Percentiles rank a stretch among this genome's conserved stretches.
These are phyloP conservation scores for Poicephalus gulielmi DNA, from an alignment of 2,113 vertebrate genomes.

Conservation along the genomic window DNA sequence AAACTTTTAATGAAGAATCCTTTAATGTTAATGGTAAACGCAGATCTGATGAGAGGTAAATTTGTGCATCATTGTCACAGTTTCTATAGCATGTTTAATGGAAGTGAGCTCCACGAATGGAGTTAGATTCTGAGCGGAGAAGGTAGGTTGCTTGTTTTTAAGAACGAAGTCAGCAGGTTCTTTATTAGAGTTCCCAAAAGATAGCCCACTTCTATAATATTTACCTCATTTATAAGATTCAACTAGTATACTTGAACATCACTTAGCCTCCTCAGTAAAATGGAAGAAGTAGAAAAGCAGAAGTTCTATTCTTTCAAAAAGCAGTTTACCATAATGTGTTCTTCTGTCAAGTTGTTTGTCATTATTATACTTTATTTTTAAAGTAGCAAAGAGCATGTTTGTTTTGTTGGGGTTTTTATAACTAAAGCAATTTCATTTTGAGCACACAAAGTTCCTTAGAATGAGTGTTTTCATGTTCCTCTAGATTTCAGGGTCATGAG, in stretches of 20 bases:
- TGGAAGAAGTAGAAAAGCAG: not conserved
- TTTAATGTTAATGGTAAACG: not conserved
- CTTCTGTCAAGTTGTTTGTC: conserved; percentile 23
- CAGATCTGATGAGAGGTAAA: not conserved
- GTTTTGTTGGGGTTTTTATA: not conserved
- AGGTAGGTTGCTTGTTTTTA: not conserved
- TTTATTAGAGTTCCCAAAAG: not conserved
- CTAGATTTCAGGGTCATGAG: not conserved
- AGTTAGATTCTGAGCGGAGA: not conserved
- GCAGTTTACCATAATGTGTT: not conserved
- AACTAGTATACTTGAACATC: not conserved
- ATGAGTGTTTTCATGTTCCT: not conserved
- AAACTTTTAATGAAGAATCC: not conserved
- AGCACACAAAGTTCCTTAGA: not conserved
- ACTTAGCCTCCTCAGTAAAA: conserved; percentile 32
- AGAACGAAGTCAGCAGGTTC: not conserved
- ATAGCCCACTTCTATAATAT: not conserved
- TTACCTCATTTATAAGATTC: conserved; percentile 5
- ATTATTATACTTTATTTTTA: conserved; percentile 29
- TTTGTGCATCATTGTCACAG: not conserved
- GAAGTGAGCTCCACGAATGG: not conserved
- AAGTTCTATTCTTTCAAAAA: not conserved
- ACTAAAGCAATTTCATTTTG: conserved; percentile 23
- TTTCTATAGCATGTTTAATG: not conserved
- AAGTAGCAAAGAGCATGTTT: not conserved